Base-by-base conservation (phyloP, 2,797 vertebrate genomes). In the Pogoniulus pusillus region DNA sequence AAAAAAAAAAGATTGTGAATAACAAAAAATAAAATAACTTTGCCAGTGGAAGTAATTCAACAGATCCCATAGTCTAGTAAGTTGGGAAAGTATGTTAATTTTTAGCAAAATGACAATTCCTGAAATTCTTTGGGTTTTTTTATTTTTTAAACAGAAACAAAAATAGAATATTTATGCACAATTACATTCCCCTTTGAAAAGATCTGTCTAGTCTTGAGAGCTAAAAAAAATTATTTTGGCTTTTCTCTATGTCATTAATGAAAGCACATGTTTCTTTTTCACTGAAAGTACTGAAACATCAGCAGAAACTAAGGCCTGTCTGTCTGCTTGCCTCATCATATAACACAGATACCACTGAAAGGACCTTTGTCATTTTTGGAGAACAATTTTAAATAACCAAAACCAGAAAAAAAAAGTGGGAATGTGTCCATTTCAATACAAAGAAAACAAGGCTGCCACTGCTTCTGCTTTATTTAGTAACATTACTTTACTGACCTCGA, bases 31-130 rank as follows among this genome's bases (percentile, higher is more conserved):
- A 60, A 87, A 59, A 23, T 3, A 75, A 32, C 16, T 29, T 41
- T 49, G 4, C 4, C 14, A 81, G 12, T 75, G 30, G 22, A 26
- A 83, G 8, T 10, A 60, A 30, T 19, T 71, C 30, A 32, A 75
- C 13, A 58, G 34, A 71, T 60, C 3, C 6, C 8, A 22, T 5
- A 9, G 6, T 10, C 14, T 26, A 34, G 4, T 35, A 55, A 82
- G 11, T 4, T 57, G n/a, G 5, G 5, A 10, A 74, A 34, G 9
- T 20, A 70, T 7, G 10, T 37, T 32, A 62, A 16, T 54, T 27
- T 77, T 58, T 63, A 69, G 8, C 2, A 87, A 80, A 89, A 69
- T 0, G 0, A 47, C 0, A 0, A 34, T 58, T 58, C 16, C 30
- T 66, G 43, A 34, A 62, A 58, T 55, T 64, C 9, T 58, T 59